A percentile compares a stretch with the other conserved stretches of the same genome.
Evolutionary conservation across 2,797 vertebrate genomes (phyloP).

Genomic region (Myripristis jacobus): DNA sequence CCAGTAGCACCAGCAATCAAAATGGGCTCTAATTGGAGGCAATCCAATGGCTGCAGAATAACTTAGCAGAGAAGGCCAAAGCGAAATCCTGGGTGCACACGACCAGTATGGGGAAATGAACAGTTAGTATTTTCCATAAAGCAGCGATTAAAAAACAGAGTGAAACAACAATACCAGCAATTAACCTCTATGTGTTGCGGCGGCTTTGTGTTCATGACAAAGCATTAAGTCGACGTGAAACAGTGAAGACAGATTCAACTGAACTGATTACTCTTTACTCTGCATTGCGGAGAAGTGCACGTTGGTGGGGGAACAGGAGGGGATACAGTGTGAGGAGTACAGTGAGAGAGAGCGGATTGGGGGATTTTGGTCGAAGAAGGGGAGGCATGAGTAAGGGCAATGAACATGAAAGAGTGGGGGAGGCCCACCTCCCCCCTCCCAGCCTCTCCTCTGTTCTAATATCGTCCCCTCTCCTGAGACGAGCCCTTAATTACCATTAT

Average conservation of each 20-base stretch:
- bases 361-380: slow-evolving; percentile 52
- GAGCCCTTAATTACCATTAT: slow-evolving; percentile 78
- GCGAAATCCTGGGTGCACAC: neutral
- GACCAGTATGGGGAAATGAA: neutral
- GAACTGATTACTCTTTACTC: slow-evolving; percentile 50
- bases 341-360: slow-evolving; percentile 31
- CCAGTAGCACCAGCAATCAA: slow-evolving; percentile 34
- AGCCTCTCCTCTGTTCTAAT: slow-evolving; percentile 70
- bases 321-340: slow-evolving; percentile 28
- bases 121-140: too few relatives aligned
- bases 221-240: slow-evolving; percentile 41
- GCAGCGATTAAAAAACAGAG: neutral
- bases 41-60: neutral
- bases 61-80: neutral
- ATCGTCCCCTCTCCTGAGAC: slow-evolving; percentile 70
- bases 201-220: slow-evolving; percentile 15
- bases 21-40: slow-evolving; percentile 25
- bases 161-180: neutral
- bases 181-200: neutral
- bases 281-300: slow-evolving; percentile 67
- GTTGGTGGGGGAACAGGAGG: slow-evolving; percentile 20
- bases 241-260: slow-evolving; percentile 42
- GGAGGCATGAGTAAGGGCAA: slow-evolving; percentile 53
- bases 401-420: slow-evolving; percentile 61
- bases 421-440: slow-evolving; percentile 33